phyloP scores from a whole-genome alignment of 2,797 vertebrate genomes.

The Sciaenops ocellatus region DNA sequence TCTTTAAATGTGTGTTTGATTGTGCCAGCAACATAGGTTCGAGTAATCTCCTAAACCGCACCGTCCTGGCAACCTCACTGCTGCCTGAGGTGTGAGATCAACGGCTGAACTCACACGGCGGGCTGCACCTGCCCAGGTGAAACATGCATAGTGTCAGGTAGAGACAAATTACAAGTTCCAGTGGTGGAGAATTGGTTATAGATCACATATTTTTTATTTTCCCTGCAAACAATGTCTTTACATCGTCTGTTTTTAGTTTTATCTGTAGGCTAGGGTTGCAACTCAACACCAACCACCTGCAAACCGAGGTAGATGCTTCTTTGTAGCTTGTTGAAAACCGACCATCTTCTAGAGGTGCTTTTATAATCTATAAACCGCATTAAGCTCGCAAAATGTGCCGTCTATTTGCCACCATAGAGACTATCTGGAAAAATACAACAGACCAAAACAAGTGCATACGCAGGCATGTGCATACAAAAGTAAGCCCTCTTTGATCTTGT shows the following conservation, averaged over 20 bases:
- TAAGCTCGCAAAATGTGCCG: neutral
- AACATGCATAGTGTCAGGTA: neutral
- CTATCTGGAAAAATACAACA: conserved; percentile 14
- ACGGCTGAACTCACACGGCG: conserved; percentile 23
- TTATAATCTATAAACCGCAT: neutral
- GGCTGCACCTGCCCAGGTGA: conserved; percentile 59
- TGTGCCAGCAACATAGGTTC: conserved; percentile 31
- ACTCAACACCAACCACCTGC: conserved; percentile 1
- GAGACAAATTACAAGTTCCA: neutral
- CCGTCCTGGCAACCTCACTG: conserved; percentile 33
- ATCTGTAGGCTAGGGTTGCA: neutral
- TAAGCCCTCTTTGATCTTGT: conserved; percentile 64
- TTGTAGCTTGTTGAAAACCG: neutral
- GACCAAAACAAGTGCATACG: conserved; percentile 41
- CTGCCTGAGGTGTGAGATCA: conserved; percentile 42
- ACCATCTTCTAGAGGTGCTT: neutral
- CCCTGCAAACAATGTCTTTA: neutral
- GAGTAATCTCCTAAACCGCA: conserved; percentile 51
- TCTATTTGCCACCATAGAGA: neutral
- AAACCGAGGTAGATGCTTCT: neutral
- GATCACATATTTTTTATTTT: conserved; percentile 9
- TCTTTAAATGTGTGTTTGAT: conserved; percentile 41
- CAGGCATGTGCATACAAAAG: conserved; percentile 53
- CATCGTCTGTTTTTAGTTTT: neutral
- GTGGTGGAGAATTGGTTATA: conserved; percentile 6